Percentiles rank a stretch among this genome's conserved stretches.
These are phyloP conservation scores for Cheilinus undulatus DNA, from an alignment of 2,113 vertebrate species.

Conservation along the genomic window DNA sequence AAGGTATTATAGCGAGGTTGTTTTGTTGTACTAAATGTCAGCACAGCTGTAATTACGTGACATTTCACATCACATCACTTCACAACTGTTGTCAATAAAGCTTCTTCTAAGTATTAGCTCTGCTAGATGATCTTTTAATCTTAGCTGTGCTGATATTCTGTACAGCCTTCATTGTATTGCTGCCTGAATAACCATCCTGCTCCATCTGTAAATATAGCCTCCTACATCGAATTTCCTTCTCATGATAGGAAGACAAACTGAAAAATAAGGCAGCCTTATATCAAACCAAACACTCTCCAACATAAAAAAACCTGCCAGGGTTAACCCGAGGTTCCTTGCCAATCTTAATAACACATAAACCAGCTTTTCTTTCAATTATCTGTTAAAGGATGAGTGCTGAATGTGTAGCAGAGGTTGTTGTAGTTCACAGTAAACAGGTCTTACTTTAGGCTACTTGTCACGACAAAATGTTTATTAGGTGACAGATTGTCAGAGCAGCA, in stretches of 20 bases:
- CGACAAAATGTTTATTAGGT: constrained; percentile 57
- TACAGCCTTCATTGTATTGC: not conserved
- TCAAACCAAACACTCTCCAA: too few species aligned
- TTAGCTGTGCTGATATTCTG: not conserved
- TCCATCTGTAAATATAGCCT: too few species aligned
- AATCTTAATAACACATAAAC: not conserved
- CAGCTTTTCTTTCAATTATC: not conserved
- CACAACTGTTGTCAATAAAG: too few species aligned
- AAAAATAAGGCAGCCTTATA: too few species aligned
- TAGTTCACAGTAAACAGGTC: constrained; percentile 44
- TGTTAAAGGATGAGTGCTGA: not conserved
- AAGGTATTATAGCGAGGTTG: too few species aligned
- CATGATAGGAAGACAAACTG: too few species aligned
- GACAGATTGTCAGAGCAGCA: constrained; percentile 38
- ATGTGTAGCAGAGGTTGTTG: constrained; percentile 8
- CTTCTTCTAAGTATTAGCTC: too few species aligned
- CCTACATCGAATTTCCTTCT: too few species aligned
- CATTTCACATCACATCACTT: too few species aligned
- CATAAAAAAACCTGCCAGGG: too few species aligned
- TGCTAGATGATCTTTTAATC: too few species aligned
- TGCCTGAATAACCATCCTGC: too few species aligned
- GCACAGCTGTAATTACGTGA: not conserved
- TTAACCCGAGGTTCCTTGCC: not conserved
- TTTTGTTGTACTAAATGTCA: not conserved
- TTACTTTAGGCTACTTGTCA: constrained; percentile 36